Conservation (phyloP, 1,140 invertebrate genomes). For the Ceratina japonica region DNA sequence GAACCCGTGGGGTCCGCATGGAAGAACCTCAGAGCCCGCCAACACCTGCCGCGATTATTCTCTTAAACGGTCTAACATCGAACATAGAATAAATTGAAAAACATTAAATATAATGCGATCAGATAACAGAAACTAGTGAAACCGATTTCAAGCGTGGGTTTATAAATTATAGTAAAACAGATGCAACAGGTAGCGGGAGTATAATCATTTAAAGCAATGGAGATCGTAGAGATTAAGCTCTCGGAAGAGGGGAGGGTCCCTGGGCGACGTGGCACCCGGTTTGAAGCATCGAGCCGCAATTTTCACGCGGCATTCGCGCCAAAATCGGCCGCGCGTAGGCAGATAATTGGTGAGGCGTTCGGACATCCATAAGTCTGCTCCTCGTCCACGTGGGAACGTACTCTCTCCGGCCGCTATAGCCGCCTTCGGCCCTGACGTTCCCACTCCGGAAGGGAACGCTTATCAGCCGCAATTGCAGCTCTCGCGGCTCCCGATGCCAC, state of each 20-base stretch:
- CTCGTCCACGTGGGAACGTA: slow-evolving; percentile 68
- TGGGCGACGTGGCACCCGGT: neutral
- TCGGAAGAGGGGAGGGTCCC: neutral
- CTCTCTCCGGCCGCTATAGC: slow-evolving; percentile 50
- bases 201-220: slow-evolving; percentile 12
- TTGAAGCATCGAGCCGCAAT: neutral
- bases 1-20: slow-evolving; percentile 15
- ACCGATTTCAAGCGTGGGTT: neutral
- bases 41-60: slow-evolving; percentile 50
- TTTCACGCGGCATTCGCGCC: slow-evolving; percentile 23
- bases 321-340: slow-evolving; percentile 51
- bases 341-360: slow-evolving; percentile 66
- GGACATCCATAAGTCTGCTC: slow-evolving; percentile 38
- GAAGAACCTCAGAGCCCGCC: slow-evolving; percentile 26
- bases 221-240: slow-evolving; percentile 14
- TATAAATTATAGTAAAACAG: slow-evolving; percentile 2
- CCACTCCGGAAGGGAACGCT: slow-evolving; percentile 50
- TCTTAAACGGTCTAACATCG: too few species aligned
- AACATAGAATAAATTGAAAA: neutral
- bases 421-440: slow-evolving; percentile 44
- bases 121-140: neutral
- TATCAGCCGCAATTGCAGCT: slow-evolving; percentile 45
- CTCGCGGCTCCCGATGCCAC: slow-evolving; percentile 29
- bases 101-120: neutral
- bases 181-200: slow-evolving; percentile 2